Evolutionary conservation across 2,113 vertebrate species (phyloP).

Genomic region (Chlorocebus sabaeus): DNA sequence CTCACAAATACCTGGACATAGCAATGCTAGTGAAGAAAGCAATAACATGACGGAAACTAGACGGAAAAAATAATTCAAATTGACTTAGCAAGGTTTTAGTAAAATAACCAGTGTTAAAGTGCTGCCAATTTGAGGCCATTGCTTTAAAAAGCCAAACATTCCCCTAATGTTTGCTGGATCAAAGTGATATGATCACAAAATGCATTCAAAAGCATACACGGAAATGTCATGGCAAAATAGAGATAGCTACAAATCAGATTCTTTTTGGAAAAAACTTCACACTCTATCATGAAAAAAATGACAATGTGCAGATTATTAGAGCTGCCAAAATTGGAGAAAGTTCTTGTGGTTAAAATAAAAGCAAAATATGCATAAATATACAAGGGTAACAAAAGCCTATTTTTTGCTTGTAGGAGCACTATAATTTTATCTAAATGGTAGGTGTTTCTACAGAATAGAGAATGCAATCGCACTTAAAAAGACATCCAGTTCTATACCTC

Average conservation of each 20-base stretch:
- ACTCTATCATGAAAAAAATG: conserved; percentile 53
- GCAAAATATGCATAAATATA: conserved; percentile 82
- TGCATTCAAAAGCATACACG: neutral
- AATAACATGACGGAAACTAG: neutral
- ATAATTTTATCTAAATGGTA: conserved; percentile 85
- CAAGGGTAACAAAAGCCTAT: conserved; percentile 79
- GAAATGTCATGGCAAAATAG: conserved; percentile 3
- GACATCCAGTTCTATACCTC: conserved; percentile 71
- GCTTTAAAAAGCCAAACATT: conserved; percentile 52
- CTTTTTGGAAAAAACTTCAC: conserved; percentile 58
- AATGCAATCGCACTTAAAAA: conserved; percentile 78
- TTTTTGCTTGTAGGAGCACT: conserved; percentile 79
- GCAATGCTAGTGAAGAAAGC: conserved; percentile 11
- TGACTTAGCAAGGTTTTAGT: conserved; percentile 27
- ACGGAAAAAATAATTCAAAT: conserved; percentile 36
- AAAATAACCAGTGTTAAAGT: conserved; percentile 10
- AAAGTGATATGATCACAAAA: conserved; percentile 59
- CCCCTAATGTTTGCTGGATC: neutral
- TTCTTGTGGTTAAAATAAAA: conserved; percentile 78
- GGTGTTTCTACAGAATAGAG: conserved; percentile 81
- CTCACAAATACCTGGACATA: neutral
- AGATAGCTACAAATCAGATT: conserved; percentile 61
- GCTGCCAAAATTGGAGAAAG: conserved; percentile 74
- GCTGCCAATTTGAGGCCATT: conserved; percentile 5
- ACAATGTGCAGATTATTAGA: conserved; percentile 64